phyloP scores from a whole-genome alignment of 2,888 invertebrate species.

The Tolmerus cingulatus region DNA sequence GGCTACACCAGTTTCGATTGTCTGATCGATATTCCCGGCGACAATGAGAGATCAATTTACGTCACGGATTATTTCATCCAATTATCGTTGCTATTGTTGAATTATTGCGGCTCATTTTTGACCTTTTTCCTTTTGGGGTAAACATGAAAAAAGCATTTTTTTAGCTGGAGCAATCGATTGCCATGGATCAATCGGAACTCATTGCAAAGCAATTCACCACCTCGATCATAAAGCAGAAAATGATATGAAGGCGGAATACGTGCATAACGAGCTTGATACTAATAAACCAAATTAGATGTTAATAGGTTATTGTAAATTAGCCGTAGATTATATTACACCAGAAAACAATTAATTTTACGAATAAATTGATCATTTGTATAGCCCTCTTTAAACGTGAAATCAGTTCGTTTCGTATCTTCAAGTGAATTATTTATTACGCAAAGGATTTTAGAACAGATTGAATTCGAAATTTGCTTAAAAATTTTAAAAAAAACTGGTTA shows the following conservation, averaged over 20 bases:
- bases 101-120: constrained; percentile 6
- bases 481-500: too few species aligned
- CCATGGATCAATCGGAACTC: neutral
- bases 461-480: too few species aligned
- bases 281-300: neutral
- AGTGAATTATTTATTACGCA: neutral
- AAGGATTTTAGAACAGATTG: too few species aligned
- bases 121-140: constrained; percentile 8
- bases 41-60: neutral
- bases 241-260: neutral
- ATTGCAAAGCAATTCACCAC: neutral
- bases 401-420: neutral
- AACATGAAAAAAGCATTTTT: neutral
- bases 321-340: neutral
- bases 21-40: neutral
- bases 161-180: neutral
- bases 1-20: neutral
- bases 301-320: neutral
- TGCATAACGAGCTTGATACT: neutral
- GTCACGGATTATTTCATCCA: constrained; percentile 26
- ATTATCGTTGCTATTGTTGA: constrained; percentile 19
- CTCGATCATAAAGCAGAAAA: neutral
- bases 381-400: neutral
- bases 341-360: neutral
- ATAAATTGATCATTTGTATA: neutral